phyloP scores from a whole-genome alignment of 2,888 invertebrate genomes.

The Meliscaeva auricollis region DNA sequence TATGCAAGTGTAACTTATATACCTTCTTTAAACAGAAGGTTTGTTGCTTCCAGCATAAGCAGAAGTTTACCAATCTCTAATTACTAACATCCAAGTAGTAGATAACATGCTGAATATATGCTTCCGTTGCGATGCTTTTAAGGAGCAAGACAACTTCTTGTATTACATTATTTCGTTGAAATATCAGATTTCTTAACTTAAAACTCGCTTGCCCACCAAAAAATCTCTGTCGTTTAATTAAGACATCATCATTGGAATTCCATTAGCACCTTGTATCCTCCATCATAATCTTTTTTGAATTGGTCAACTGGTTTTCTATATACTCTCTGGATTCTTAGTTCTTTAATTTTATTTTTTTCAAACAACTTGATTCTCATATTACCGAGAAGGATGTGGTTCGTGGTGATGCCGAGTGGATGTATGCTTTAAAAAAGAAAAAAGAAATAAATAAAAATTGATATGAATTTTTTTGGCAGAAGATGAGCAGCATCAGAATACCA shows the following conservation, averaged over 20 bases:
- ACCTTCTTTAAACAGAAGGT: conserved; percentile 13
- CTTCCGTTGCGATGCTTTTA: conserved; percentile 44
- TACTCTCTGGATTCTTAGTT: conserved; percentile 30
- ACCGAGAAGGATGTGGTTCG: conserved; percentile 60
- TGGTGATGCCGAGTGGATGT: background rate
- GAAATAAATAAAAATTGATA: conserved; percentile 14
- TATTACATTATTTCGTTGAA: conserved; percentile 42
- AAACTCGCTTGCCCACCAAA: conserved; percentile 33
- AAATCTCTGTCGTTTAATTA: conserved; percentile 61
- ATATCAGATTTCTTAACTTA: conserved; percentile 61
- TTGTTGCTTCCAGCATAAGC: background rate
- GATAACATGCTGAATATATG: conserved; percentile 18
- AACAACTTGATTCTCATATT: conserved; percentile 59
- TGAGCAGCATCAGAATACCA: conserved; percentile 54
- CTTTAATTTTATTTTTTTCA: conserved; percentile 9
- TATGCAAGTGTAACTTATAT: background rate
- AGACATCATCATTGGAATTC: conserved; percentile 67
- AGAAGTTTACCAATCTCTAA: conserved; percentile 49
- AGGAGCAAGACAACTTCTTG: conserved; percentile 52
- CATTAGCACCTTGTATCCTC: conserved; percentile 71
- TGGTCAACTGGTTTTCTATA: conserved; percentile 59
- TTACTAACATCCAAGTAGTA: conserved; percentile 37
- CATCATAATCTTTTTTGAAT: conserved; percentile 14
- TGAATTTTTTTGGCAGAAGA: conserved; percentile 47
- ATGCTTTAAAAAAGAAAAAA: background rate